Evolutionary conservation across 1,140 invertebrate species (phyloP), one percentile per base, ranked within the genome.

Genomic region (Megathymus violae): DNA sequence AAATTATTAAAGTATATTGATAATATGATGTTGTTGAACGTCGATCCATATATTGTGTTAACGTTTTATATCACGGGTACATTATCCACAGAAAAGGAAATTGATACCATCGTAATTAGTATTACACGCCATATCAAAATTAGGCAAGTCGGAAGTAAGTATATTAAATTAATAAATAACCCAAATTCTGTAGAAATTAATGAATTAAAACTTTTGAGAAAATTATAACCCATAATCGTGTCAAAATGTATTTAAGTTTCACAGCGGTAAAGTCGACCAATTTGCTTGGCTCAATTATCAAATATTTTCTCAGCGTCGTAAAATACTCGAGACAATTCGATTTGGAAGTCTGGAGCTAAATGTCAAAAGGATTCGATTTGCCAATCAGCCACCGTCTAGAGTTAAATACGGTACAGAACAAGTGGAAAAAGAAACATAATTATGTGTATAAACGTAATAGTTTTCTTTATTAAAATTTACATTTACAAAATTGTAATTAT

Each of bases 341-440:
- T 31, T 48, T 48, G 14, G 46, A 34, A 31, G 46, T 11, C 38
- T 56, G 51, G 40, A 56, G 38, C 38, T 19, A 56, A 56, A 38
- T 56, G 51, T 56, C 51, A 56, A 56, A 43, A 56, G 38, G 41
- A 56, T 56, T 56, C 51, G 41, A 56, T 43, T 56, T 56, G 38
- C 38, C 51, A 56, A 56, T 56, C 51, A 56, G 51, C 41, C 31
- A 56, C 38, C 41, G 51, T 38, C 43, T 38, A 17, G 19, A 25
- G 40, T 41, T 27, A 31, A 56, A 56, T 56, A 56, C 51, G 22
- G 51, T 9, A 38, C 4, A 9, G 27, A 31, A 31, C 27, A 31
- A 3, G 27, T 1, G 27, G 27, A n/a, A 31, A 31, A 31, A 31
- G 4, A 31, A 31, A 31, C 27, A 7, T 4, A 31, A 31, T 31